Evolutionary conservation across 2,797 vertebrate genomes (phyloP).

Genomic region (Pempheris klunzingeri): DNA sequence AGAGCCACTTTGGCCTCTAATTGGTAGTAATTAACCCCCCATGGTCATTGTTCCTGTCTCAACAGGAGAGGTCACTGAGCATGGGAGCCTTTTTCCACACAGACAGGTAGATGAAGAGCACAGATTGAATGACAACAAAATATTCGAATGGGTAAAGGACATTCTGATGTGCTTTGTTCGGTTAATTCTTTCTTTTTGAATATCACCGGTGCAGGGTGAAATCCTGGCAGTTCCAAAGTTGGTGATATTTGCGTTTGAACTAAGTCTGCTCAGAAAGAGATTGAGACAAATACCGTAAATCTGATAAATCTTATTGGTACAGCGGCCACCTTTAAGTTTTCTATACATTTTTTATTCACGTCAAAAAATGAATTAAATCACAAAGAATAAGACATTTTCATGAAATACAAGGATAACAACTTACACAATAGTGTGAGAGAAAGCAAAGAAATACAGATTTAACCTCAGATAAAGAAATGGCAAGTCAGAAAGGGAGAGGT

Average conservation of each 20-base stretch:
- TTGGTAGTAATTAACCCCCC: conserved; percentile 81
- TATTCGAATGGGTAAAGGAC: conserved; percentile 46
- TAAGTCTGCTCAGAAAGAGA: too few relatives aligned
- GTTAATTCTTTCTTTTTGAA: conserved; percentile 7
- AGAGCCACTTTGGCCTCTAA: conserved; percentile 77
- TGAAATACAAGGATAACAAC: too few relatives aligned
- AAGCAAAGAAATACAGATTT: not conserved
- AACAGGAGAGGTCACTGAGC: conserved; percentile 72
- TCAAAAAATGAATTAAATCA: not conserved
- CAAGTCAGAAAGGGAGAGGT: not conserved
- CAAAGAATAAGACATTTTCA: not conserved
- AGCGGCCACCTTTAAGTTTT: not conserved
- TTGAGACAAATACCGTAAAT: too few relatives aligned
- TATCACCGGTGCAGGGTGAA: conserved; percentile 4
- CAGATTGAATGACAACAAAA: conserved; percentile 68
- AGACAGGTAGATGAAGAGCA: conserved; percentile 63
- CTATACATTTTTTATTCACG: not conserved
- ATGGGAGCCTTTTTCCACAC: conserved; percentile 39
- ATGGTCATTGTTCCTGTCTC: conserved; percentile 77
- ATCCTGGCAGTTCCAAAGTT: not conserved
- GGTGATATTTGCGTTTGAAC: too few relatives aligned
- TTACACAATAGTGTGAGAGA: too few relatives aligned
- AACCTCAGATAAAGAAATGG: not conserved
- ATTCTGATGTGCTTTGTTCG: conserved; percentile 29
- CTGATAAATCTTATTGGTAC: not conserved